Evolutionary conservation across 1,140 invertebrate genomes (phyloP), one percentile per base, ranked within the genome.

Genomic region (Bombus difficillimus): DNA sequence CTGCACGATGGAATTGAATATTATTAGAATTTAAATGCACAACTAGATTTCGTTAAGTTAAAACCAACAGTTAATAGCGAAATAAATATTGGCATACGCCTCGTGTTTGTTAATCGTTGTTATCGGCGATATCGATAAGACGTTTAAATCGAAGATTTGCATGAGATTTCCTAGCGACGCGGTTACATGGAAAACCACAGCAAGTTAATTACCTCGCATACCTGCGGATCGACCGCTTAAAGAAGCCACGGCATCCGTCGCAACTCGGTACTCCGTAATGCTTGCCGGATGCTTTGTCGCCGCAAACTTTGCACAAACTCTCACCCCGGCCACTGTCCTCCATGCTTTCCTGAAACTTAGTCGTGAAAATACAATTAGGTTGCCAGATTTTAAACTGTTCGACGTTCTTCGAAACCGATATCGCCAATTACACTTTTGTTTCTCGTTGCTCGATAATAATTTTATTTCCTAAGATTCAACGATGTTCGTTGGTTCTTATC

Each of bases 241-340:
- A 99, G 95, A 99, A 99, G 64, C 98, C 98, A 66, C 98, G 95
- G 93, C 98, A 99, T 13, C 98, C 98, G 93, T 98, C 98, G 93
- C 98, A 99, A 91, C 97, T 97, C 25, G 97, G 96, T n/a, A 99
- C 98, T 2, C 98, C 98, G 93, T 99, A 99, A 94, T 99, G 98
- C 92, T 98, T 98, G 22, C 98, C 98, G 0, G 98, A 98, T 28
- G 98, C 98, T 94, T 98, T 98, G 95, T 99, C 98, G 0, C 98
- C 98, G 92, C 98, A 99, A 2, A 99, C 98, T 89, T 97, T 96
- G 92, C 97, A 97, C 41, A 96, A 86, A 12, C 93, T 90, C 39
- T 95, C 93, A 13, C 90, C 92, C n/a, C 94, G 92, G 6, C 90
- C 88, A 66, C 86, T 92, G 1, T 94, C 94, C 59, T 95, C 94